Conservation (phyloP, 2,113 vertebrate species). For the Oryzias curvinotus region DNA sequence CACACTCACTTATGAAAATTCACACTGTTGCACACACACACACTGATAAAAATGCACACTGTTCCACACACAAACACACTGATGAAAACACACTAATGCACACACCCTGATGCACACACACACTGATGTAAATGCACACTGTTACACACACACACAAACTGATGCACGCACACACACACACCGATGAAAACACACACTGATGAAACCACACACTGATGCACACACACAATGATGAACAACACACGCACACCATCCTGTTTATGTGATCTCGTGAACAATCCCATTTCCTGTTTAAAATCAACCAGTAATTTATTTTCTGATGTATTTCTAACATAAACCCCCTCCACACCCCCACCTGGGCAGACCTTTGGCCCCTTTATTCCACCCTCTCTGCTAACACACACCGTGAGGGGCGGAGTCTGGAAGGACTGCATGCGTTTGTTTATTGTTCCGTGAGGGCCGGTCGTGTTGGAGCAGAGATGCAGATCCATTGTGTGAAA, state of each 20-base stretch:
- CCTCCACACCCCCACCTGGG: not conserved
- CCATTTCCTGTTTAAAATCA: conserved; percentile 50
- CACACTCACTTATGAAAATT: too few relatives aligned
- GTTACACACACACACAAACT: conserved; percentile 1
- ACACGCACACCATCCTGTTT: not conserved
- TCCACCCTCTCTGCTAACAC: conserved; percentile 39
- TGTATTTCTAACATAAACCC: not conserved
- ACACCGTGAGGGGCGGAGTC: conserved; percentile 37
- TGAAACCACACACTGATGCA: not conserved
- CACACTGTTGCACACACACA: too few relatives aligned
- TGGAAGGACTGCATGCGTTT: conserved; percentile 65
- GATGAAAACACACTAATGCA: too few relatives aligned
- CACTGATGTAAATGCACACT: too few relatives aligned
- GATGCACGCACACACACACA: not conserved
- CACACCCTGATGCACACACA: not conserved
- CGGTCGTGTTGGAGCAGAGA: conserved; percentile 64
- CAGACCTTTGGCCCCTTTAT: conserved; percentile 33
- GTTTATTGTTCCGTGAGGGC: conserved; percentile 73
- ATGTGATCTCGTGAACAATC: conserved; percentile 53
- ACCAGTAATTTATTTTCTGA: conserved; percentile 53
- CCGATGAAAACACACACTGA: conserved; percentile 8
- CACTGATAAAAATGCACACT: too few relatives aligned
- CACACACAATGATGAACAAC: not conserved
- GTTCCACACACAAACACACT: not conserved
- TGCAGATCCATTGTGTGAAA: conserved; percentile 68